Percentiles rank a stretch among this genome's conserved stretches.
Conservation (phyloP, 2,888 invertebrate genomes). For the Pristionchus entomophagus region DNA sequence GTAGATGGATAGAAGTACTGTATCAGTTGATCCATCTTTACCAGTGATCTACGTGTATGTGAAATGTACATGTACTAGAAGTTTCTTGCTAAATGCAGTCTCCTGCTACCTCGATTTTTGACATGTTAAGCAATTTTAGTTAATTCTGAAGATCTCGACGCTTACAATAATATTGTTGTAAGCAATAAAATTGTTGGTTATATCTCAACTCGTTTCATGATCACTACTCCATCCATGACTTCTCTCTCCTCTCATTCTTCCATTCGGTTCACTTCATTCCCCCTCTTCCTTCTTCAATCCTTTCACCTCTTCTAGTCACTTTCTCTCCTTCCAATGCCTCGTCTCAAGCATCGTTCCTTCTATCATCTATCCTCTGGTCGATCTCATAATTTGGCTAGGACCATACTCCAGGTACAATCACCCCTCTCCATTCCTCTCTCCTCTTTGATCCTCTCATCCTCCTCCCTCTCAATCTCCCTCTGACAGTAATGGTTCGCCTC, state of each 20-base stretch:
- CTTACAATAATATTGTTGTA: background rate
- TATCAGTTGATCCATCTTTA: background rate
- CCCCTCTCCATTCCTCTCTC: background rate
- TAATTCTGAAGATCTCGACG: background rate
- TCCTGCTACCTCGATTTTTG: background rate
- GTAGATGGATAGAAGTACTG: background rate
- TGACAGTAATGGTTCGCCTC: background rate
- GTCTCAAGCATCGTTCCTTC: background rate
- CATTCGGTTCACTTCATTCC: constrained; percentile 19
- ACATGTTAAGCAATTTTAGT: background rate
- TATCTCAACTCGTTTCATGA: background rate
- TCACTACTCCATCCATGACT: background rate
- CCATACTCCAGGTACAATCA: background rate
- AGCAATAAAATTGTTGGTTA: background rate
- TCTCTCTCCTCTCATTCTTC: background rate
- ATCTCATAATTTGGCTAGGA: background rate
- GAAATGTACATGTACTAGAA: background rate
- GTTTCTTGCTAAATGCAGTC: background rate
- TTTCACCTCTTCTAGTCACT: background rate
- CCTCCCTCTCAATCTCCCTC: background rate
- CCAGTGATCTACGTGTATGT: background rate
- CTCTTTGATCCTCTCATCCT: background rate
- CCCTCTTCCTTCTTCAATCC: background rate
- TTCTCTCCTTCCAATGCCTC: background rate
- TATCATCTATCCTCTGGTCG: background rate